Evolutionary conservation across 2,797 vertebrate genomes (phyloP), one percentile per base, ranked within the genome.

Genomic region (Tenualosa ilisha): DNA sequence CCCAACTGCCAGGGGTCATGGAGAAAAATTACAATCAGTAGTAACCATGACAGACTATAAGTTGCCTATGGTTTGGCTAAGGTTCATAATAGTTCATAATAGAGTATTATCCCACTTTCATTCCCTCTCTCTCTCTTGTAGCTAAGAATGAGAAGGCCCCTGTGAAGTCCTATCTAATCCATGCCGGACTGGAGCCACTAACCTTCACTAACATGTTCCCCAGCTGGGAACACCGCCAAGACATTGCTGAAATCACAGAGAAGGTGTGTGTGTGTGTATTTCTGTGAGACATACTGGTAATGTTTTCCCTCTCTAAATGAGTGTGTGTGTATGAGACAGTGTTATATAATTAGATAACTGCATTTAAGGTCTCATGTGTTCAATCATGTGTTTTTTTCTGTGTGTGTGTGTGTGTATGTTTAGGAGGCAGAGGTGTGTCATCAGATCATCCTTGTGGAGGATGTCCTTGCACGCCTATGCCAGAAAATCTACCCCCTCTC

Each of bases 201-300:
- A 99, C 98, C 0, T 99, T 99, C 93, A 99, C 98, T 82, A 99
- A 99, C 92, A 99, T 99, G 98, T 99, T 99, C 84, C 98, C 98
- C 89, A 96, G 97, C 90, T 99, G 98, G 98, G 98, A 99, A 88
- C 97, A 99, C 92, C 93, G 98, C 61, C 98, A 99, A 91, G 98
- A 99, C 81, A 96, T 99, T 0, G 97, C 98, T 0, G 97, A 99
- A 91, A 98, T 99, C 94, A 98, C 98, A 0, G 98, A 99, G 92
- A 95, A 96, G 96, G 98, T 99, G 91, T 94, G 93, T 26, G n/a
- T 53, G 43, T 53, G 82, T 22, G 54, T 82, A 2, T 31, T 31
- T 31, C 31, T 31, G 31, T 31, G 31, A 31, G 31, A 31, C 31
- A 31, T 31, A 31, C 31, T 31, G 31, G 31, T 31, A 31, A 31